Conservation (phyloP, 2,888 invertebrate species). For the Aphelenchoides bicaudatus region DNA sequence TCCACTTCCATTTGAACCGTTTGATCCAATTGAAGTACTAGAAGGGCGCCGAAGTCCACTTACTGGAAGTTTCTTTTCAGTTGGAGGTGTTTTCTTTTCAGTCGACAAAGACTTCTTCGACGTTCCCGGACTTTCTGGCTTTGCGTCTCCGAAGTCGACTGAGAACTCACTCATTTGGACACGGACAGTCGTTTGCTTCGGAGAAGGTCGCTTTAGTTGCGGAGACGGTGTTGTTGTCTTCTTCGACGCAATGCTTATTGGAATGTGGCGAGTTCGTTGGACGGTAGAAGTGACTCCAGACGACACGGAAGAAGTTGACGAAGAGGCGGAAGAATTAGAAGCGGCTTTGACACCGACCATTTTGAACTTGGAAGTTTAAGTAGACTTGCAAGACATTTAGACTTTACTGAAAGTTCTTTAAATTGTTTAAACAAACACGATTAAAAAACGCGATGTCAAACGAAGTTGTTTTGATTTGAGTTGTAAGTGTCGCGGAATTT, state of each 20-base stretch:
- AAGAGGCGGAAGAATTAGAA: not conserved
- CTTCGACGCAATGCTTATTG: conserved; percentile 14
- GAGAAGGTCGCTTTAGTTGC: not conserved
- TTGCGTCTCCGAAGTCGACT: not conserved
- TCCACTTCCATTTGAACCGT: not conserved
- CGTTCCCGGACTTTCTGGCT: too few species aligned
- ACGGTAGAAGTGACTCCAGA: not conserved
- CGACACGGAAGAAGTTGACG: conserved; percentile 5
- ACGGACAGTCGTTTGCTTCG: not conserved
- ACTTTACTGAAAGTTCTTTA: too few species aligned
- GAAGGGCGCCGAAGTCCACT: not conserved
- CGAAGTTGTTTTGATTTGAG: too few species aligned
- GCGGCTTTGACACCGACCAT: too few species aligned
- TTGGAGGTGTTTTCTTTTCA: not conserved
- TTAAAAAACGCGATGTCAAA: too few species aligned
- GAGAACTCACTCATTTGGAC: conserved; percentile 14
- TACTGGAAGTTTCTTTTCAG: not conserved
- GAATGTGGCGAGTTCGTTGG: conserved; percentile 16
- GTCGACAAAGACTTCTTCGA: not conserved
- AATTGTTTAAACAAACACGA: too few species aligned
- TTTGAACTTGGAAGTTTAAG: too few species aligned
- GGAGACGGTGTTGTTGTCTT: not conserved
- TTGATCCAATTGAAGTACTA: not conserved
- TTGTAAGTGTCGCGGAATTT: too few species aligned
- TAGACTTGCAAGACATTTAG: too few species aligned